Evolutionary conservation across 2,888 invertebrate species (phyloP).

Genomic region (Torymus texanus): DNA sequence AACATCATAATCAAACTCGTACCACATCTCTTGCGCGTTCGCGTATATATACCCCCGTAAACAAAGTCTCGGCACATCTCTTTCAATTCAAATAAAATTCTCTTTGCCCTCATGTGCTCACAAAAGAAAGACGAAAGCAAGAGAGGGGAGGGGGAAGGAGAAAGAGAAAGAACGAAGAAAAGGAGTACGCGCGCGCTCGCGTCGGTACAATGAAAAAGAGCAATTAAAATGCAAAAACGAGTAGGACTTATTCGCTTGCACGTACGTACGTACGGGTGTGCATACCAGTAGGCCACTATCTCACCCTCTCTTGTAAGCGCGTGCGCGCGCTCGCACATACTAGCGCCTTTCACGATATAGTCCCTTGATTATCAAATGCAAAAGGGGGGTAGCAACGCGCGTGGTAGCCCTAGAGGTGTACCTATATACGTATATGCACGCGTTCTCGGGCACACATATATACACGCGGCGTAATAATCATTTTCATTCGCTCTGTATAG

Average conservation of each 20-base stretch:
- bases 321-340: too few species aligned
- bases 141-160: background rate
- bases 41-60: background rate
- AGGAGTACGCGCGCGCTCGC: too few species aligned
- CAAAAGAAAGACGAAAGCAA: background rate
- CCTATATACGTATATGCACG: too few species aligned
- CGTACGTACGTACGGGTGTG: conserved; percentile 16
- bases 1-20: conserved; percentile 26
- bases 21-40: background rate
- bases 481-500: conserved; percentile 11
- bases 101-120: too few species aligned
- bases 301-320: background rate
- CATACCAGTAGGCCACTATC: background rate
- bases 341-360: background rate
- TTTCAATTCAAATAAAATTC: conserved; percentile 18
- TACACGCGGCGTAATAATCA: conserved; percentile 31
- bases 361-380: conserved; percentile 59
- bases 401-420: too few species aligned
- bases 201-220: conserved; percentile 49
- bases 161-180: conserved; percentile 15
- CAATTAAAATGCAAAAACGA: conserved; percentile 59
- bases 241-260: conserved; percentile 29
- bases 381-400: conserved; percentile 31
- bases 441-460: background rate
- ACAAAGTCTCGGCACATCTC: conserved; percentile 1